Evolutionary conservation across 2,113 vertebrate genomes (phyloP).

Genomic region (Corythoichthys haematopterus): DNA sequence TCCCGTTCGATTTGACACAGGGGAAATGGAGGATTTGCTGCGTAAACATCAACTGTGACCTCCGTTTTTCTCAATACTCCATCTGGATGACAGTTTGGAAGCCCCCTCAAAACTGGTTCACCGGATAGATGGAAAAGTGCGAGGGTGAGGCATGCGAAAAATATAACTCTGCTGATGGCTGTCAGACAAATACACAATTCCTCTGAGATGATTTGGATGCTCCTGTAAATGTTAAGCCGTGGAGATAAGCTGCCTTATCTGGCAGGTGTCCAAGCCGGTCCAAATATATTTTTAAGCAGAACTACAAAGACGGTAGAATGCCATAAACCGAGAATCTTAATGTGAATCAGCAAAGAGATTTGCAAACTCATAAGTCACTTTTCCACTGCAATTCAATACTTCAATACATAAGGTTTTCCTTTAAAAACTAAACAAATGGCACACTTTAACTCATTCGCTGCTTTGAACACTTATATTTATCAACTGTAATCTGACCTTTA

Average conservation of each 20-base stretch:
- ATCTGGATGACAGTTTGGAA: constrained; percentile 32
- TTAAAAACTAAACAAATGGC: neutral
- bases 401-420: neutral
- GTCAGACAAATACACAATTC: constrained; percentile 31
- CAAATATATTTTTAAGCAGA: neutral
- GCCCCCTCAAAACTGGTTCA: constrained; percentile 10
- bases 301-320: neutral
- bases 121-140: constrained; percentile 22
- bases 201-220: constrained; percentile 24
- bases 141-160: constrained; percentile 43
- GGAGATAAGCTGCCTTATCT: neutral
- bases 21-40: constrained; percentile 49
- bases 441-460: neutral
- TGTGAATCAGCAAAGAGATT: neutral
- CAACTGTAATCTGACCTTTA: too few relatives aligned
- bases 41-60: constrained; percentile 57
- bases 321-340: neutral
- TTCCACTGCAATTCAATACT: neutral
- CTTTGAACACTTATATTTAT: too few relatives aligned
- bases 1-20: constrained; percentile 32
- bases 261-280: neutral
- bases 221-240: constrained; percentile 18
- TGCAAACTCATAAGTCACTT: neutral
- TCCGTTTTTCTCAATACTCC: constrained; percentile 42
- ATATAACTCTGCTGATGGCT: constrained; percentile 43